phyloP scores from a whole-genome alignment of 2,888 invertebrate genomes.

The Eurytoma adleriae region DNA sequence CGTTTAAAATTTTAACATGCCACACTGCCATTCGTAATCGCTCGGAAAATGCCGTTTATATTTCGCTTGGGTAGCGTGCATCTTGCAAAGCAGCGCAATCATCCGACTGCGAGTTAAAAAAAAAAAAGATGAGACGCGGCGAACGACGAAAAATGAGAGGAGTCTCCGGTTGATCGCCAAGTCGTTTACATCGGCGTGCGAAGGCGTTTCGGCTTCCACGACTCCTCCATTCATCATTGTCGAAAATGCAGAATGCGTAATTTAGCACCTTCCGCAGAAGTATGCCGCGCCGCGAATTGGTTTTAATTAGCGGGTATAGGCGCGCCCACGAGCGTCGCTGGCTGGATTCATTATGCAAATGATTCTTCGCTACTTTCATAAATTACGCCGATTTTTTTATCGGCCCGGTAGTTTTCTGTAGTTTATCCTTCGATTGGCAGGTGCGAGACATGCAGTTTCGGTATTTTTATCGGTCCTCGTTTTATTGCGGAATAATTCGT shows the following conservation, averaged over 20 bases:
- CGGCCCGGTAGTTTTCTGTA: no score
- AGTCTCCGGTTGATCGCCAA: conserved; percentile 3
- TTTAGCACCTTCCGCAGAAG: conserved; percentile 37
- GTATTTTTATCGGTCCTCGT: no score
- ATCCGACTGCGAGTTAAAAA: not conserved
- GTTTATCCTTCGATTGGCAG: no score
- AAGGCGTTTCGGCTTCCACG: not conserved
- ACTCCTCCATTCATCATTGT: conserved; percentile 35
- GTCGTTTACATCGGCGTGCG: not conserved
- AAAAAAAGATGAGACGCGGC: not conserved
- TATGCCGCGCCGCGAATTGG: conserved; percentile 33
- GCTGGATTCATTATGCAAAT: not conserved
- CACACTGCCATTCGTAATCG: not conserved
- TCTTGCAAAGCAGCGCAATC: conserved; percentile 26
- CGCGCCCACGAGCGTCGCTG: not conserved
- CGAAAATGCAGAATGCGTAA: conserved; percentile 15
- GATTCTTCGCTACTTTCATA: not conserved
- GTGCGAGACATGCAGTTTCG: no score
- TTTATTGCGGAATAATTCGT: no score
- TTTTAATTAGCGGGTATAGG: conserved; percentile 26
- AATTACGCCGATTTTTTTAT: no score
- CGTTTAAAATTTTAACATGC: conserved; percentile 15
- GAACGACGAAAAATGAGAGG: conserved; percentile 13
- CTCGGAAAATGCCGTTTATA: not conserved
- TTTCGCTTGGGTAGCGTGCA: not conserved